phyloP scores from a whole-genome alignment of 2,888 invertebrate species.

The Amblyjoppa proteus region DNA sequence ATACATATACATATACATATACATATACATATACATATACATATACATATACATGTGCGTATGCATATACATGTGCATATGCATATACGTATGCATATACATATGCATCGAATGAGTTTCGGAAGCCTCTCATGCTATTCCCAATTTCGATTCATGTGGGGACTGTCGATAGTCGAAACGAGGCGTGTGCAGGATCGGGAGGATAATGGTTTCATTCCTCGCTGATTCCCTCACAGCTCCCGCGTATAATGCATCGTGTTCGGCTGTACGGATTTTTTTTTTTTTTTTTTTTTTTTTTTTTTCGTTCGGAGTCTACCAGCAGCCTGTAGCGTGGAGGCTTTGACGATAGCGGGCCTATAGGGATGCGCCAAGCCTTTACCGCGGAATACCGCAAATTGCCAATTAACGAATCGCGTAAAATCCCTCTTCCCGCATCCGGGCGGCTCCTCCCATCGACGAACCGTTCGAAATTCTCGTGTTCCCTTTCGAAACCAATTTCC shows the following conservation, averaged over 20 bases:
- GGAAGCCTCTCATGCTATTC: not conserved
- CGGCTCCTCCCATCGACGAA: not conserved
- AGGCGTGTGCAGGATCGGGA: slow-evolving; percentile 1
- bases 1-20: too few relatives aligned
- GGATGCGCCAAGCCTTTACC: slow-evolving; percentile 6
- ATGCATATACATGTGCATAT: not conserved
- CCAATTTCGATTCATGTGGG: not conserved
- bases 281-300: not conserved
- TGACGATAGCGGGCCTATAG: slow-evolving; percentile 30
- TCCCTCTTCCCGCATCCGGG: slow-evolving; percentile 24
- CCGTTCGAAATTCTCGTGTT: not conserved
- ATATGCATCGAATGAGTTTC: not conserved
- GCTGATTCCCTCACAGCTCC: not conserved
- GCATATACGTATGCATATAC: not conserved
- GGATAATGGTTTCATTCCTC: slow-evolving; percentile 12
- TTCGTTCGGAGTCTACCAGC: not conserved
- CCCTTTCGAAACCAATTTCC: too few relatives aligned
- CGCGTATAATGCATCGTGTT: not conserved
- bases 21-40: too few relatives aligned
- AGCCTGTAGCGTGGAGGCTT: slow-evolving; percentile 30
- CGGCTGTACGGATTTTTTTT: not conserved
- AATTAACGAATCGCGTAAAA: slow-evolving; percentile 56
- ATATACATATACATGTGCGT: not conserved
- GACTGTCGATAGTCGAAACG: slow-evolving; percentile 20
- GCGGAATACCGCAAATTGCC: slow-evolving; percentile 54